Evolutionary conservation across 2,888 invertebrate species (phyloP).

Genomic region (Torymus aiolomorphi): DNA sequence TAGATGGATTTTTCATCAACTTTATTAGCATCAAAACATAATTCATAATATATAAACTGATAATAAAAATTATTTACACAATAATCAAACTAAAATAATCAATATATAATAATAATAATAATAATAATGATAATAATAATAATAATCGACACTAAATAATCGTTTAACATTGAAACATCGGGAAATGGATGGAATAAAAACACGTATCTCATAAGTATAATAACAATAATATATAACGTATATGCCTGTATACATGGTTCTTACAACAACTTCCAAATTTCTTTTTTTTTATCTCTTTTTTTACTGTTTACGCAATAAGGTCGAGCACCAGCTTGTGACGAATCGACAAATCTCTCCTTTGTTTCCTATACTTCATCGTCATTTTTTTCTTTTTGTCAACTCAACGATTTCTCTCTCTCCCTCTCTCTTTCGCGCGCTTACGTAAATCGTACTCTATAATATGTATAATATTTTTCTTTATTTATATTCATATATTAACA

Average conservation of each 20-base stretch:
- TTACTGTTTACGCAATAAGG: conserved; percentile 62
- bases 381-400: conserved; percentile 12
- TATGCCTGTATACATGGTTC: conserved; percentile 67
- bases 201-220: conserved; percentile 64
- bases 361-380: background rate
- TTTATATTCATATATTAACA: conserved; percentile 64
- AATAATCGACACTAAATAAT: too few species aligned
- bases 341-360: conserved; percentile 30
- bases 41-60: conserved; percentile 25
- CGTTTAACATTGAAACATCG: background rate
- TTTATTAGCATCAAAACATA: conserved; percentile 33
- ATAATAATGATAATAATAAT: too few species aligned
- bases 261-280: conserved; percentile 67
- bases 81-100: too few species aligned
- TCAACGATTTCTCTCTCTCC: conserved; percentile 21
- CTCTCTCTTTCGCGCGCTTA: background rate
- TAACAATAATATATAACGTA: conserved; percentile 70
- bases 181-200: conserved; percentile 54
- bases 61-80: conserved; percentile 15
- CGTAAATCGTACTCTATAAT: conserved; percentile 48
- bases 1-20: conserved; percentile 1
- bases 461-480: conserved; percentile 46
- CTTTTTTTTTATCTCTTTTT: conserved; percentile 55
- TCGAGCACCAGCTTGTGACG: conserved; percentile 59
- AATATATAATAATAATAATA: too few species aligned